Conservation (phyloP, 2,797 vertebrate species). For the Sarcoramphus papa region DNA sequence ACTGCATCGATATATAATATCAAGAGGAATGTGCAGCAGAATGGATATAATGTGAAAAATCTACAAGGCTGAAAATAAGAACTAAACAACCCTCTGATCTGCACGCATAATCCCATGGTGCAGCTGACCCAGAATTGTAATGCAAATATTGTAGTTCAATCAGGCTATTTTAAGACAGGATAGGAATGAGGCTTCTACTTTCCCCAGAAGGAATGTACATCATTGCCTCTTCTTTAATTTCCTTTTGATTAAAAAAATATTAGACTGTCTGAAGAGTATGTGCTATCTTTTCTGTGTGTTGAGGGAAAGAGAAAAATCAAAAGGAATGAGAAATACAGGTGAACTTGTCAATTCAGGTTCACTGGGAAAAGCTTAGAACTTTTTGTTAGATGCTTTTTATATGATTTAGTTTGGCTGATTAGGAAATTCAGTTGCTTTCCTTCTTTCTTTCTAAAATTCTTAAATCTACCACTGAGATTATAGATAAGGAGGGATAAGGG, state of each 20-base stretch:
- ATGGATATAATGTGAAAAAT: constrained; percentile 44
- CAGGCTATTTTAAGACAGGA: constrained; percentile 70
- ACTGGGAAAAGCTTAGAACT: constrained; percentile 22
- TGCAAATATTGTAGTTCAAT: constrained; percentile 66
- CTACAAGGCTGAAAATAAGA: constrained; percentile 52
- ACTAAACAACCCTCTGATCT: constrained; percentile 45
- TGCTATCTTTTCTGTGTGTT: constrained; percentile 37
- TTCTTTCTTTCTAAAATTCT: neutral
- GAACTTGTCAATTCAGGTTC: constrained; percentile 43
- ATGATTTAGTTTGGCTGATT: neutral
- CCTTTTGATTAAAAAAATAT: constrained; percentile 75
- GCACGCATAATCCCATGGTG: constrained; percentile 40
- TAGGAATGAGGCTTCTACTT: constrained; percentile 46
- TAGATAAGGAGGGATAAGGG: neutral
- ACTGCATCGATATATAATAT: neutral
- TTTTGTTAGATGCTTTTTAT: constrained; percentile 2
- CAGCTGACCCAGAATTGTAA: constrained; percentile 71
- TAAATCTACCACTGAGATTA: neutral
- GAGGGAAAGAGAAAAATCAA: constrained; percentile 42
- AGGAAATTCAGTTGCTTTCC: neutral
- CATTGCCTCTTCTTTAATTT: constrained; percentile 70
- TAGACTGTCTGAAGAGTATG: constrained; percentile 63
- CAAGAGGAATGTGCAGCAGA: constrained; percentile 15
- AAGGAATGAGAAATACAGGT: constrained; percentile 56
- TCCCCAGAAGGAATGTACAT: constrained; percentile 67